These are phyloP conservation scores for Natator depressus DNA, from an alignment of 2,113 vertebrate genomes.

Conservation along the genomic window DNA sequence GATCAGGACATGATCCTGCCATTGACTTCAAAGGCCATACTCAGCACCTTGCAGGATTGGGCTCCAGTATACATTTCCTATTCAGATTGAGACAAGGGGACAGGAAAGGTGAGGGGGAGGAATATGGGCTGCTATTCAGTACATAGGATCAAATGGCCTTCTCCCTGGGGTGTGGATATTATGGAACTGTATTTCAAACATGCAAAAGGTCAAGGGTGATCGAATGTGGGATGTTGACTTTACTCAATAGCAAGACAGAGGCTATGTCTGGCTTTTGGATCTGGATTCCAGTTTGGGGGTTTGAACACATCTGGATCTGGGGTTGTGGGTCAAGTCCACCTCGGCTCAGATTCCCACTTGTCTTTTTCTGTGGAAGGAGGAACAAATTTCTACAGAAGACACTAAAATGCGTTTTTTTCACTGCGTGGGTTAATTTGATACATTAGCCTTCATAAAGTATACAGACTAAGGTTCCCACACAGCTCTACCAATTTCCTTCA, in stretches of 20 bases:
- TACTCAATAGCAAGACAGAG: background rate
- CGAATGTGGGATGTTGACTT: background rate
- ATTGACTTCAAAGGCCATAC: slow-evolving; percentile 49
- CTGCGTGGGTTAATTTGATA: background rate
- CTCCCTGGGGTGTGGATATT: slow-evolving; percentile 12
- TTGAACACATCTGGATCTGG: rapidly evolving
- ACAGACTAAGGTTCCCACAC: background rate
- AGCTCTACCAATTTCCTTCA: background rate
- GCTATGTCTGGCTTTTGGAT: slow-evolving; percentile 4
- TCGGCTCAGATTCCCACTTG: slow-evolving; percentile 19
- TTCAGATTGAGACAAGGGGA: no score
- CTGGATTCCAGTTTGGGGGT: background rate
- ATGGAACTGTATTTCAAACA: background rate
- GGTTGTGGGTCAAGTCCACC: background rate
- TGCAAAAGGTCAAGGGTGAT: slow-evolving; percentile 25
- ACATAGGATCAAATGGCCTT: slow-evolving; percentile 44
- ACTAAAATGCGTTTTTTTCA: background rate
- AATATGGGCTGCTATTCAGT: slow-evolving; percentile 9
- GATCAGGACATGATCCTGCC: background rate
- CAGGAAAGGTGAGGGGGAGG: background rate
- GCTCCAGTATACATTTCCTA: background rate
- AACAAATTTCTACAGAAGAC: background rate
- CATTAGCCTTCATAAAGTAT: background rate
- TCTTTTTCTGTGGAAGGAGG: background rate
- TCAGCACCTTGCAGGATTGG: background rate